Evolutionary conservation across 1,140 invertebrate genomes (phyloP), one percentile per base, ranked within the genome.

Genomic region (Drosophila pseudoananassae): DNA sequence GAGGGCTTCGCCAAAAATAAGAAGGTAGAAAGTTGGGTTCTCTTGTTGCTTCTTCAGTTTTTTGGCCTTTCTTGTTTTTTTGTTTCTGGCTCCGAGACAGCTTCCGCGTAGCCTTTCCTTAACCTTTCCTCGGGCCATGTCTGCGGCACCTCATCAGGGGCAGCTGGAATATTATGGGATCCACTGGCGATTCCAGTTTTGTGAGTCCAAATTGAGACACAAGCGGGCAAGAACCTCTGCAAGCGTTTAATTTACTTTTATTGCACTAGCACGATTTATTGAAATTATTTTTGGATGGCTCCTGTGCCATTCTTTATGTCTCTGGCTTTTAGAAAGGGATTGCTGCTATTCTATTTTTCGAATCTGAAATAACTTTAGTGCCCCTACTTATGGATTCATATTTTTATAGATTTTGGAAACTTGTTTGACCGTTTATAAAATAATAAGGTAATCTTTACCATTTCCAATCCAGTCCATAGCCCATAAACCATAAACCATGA

Each of bases 221-320:
- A 85, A 72, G 43, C 50, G 25, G 66, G 52, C 40, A 43, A 70
- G 47, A 45, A 60, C 58, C 60, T 2, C 52, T 9, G 36, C 55
- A 74, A 78, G 49, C 52, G 61, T 87, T 87, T 81, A 82, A 87
- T 87, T 87, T 88, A 75, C 58, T 82, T 87, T 85, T 87, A 87
- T 87, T 75, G 78, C 81, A 68, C 60, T 73, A 61, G 75, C 82
- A 87, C 82, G 82, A 87, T 87, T 87, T 87, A 82, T 87, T 69
- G 70, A 72, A 87, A 82, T 82, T 72, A 72, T 64, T 75, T 61
- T 51, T 56, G 50, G 82, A 75, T 87, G 74, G 78, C 51, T 80
- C 54, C 53, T 70, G 63, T 66, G 9, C 12, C 23, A 38, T 54
- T 47, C n/a, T 9, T 58, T 38, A 40, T 46, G 15, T 20, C 9